Conservation (phyloP, 2,888 invertebrate species). For the Dasysyrphus tricinctus region DNA sequence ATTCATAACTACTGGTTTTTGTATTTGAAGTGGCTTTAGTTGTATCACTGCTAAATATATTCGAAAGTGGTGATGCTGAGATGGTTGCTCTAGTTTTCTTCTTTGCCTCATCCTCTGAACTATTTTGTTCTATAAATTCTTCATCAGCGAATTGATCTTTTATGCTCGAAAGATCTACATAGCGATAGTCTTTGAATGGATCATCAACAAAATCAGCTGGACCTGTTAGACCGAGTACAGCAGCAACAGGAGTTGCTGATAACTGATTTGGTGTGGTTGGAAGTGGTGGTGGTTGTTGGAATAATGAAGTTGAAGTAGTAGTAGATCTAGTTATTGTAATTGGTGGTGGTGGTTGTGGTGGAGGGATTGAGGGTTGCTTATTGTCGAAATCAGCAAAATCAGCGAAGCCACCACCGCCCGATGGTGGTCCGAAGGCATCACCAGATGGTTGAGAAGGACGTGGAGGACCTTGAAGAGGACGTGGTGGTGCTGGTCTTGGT, state of each 20-base stretch:
- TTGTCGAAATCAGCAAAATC: constrained; percentile 92
- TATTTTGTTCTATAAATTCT: constrained; percentile 76
- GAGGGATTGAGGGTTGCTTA: constrained; percentile 83
- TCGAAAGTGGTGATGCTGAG: constrained; percentile 70
- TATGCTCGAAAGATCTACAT: constrained; percentile 93
- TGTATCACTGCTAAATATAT: constrained; percentile 56
- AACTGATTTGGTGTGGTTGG: constrained; percentile 81
- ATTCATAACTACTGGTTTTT: constrained; percentile 78
- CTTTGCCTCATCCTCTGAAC: constrained; percentile 78
- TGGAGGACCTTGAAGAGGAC: constrained; percentile 84
- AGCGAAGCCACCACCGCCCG: constrained; percentile 85
- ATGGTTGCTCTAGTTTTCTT: constrained; percentile 66
- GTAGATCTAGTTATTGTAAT: constrained; percentile 68
- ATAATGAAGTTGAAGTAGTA: constrained; percentile 76
- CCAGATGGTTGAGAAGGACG: constrained; percentile 82
- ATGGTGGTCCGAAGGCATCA: constrained; percentile 83
- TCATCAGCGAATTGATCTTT: constrained; percentile 91
- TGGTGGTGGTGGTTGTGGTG: constrained; percentile 78
- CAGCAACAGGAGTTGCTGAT: constrained; percentile 63
- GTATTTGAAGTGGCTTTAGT: constrained; percentile 50
- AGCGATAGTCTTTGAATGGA: constrained; percentile 94
- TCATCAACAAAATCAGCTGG: constrained; percentile 92
- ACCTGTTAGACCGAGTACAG: constrained; percentile 77
- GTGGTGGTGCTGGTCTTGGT: constrained; percentile 91
- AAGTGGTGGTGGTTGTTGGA: constrained; percentile 76